Percentiles rank a stretch among this genome's conserved stretches.
These are phyloP conservation scores for Lochmaea capreae DNA, from an alignment of 2,888 invertebrate genomes.

Conservation along the genomic window DNA sequence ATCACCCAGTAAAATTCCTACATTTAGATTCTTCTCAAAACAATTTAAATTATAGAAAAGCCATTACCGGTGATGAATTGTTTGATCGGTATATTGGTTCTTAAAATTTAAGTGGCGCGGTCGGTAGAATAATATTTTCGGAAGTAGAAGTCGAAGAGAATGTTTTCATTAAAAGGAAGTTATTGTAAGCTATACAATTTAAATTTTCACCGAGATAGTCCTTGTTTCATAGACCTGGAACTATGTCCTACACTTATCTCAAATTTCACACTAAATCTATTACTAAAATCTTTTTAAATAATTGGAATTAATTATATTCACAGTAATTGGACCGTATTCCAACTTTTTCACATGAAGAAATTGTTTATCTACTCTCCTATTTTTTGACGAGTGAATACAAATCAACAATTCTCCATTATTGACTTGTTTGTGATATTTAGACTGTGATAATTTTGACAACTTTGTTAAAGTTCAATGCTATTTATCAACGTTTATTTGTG, in stretches of 20 bases:
- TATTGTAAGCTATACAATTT: not conserved
- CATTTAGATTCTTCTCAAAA: conserved; percentile 41
- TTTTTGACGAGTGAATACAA: too few relatives aligned
- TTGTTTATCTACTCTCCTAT: too few relatives aligned
- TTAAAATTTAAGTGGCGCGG: conserved; percentile 12
- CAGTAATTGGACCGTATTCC: too few relatives aligned
- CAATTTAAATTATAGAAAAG: conserved; percentile 42
- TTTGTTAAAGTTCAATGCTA: too few relatives aligned
- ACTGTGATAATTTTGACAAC: too few relatives aligned
- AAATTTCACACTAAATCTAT: too few relatives aligned
- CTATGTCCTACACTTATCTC: not conserved
- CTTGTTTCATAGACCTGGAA: not conserved
- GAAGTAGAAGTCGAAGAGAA: conserved; percentile 8
- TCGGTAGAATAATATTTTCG: conserved; percentile 10
- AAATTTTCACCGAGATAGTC: not conserved
- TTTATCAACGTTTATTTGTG: too few relatives aligned
- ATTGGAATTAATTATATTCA: too few relatives aligned
- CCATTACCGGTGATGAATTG: conserved; percentile 32
- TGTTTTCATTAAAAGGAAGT: not conserved
- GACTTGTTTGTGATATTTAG: too few relatives aligned
- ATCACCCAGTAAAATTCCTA: conserved; percentile 48
- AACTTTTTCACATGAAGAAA: too few relatives aligned
- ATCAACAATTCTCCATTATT: too few relatives aligned
- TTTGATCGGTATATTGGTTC: conserved; percentile 31
- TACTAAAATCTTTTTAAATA: too few relatives aligned